Conservation (phyloP, 2,888 invertebrate genomes). For the Oligia strigilis region DNA sequence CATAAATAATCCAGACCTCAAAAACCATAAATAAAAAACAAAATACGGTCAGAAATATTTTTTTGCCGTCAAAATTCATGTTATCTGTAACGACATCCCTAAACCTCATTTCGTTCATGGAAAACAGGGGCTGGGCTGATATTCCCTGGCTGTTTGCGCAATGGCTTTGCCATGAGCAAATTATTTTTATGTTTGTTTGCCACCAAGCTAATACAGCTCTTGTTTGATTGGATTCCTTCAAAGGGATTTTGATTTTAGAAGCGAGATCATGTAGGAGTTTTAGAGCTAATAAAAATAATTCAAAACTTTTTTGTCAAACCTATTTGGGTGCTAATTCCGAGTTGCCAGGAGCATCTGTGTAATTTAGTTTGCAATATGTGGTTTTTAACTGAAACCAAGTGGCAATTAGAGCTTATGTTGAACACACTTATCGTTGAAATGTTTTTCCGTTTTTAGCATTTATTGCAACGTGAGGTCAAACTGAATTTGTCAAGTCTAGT, state of each 20-base stretch:
- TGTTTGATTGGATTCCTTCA: conserved; percentile 51
- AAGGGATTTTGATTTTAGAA: conserved; percentile 13
- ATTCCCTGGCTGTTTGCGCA: conserved; percentile 53
- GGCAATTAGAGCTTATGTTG: conserved; percentile 1
- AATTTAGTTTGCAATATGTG: not conserved
- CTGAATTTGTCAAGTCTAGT: not conserved
- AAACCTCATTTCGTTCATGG: conserved; percentile 28
- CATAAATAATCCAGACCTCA: not conserved
- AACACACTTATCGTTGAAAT: not conserved
- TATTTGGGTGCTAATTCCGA: not conserved
- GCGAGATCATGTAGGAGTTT: not conserved
- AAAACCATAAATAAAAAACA: not conserved
- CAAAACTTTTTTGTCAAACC: not conserved
- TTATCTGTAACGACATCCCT: conserved; percentile 35
- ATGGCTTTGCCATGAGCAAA: conserved; percentile 44
- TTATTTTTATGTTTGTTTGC: conserved; percentile 62
- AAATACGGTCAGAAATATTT: not conserved
- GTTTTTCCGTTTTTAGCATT: not conserved
- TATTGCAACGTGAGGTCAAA: not conserved
- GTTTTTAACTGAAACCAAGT: not conserved
- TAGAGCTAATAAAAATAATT: not conserved
- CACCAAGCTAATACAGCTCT: conserved; percentile 39
- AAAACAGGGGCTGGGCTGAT: conserved; percentile 56
- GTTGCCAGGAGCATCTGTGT: conserved; percentile 4
- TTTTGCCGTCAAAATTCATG: conserved; percentile 5